A percentile compares a stretch with the other conserved stretches of the same genome.
Evolutionary conservation across 2,888 invertebrate genomes (phyloP).

Genomic region (Drosophila antonietae): DNA sequence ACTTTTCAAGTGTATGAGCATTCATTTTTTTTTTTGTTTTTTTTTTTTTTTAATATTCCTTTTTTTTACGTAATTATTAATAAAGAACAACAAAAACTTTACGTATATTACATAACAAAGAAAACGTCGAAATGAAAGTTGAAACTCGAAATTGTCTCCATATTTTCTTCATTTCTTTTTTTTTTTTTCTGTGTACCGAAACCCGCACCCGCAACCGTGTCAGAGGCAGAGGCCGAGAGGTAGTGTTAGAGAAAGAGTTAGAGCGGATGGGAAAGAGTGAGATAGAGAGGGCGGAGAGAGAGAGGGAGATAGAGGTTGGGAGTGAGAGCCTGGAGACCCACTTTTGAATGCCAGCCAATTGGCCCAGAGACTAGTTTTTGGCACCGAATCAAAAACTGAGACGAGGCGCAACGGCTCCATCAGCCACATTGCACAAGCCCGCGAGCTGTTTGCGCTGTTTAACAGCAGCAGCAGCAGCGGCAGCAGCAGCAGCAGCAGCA

Average conservation of each 20-base stretch:
- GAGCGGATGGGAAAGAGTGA: not conserved
- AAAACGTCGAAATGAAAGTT: slow-evolving; percentile 48
- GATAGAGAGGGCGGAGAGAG: not conserved
- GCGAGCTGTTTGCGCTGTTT: slow-evolving; percentile 51
- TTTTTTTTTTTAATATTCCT: slow-evolving; percentile 9
- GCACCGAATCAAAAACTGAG: slow-evolving; percentile 75
- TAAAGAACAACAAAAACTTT: slow-evolving; percentile 52
- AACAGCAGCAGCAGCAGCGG: slow-evolving; percentile 37
- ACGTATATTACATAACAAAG: slow-evolving; percentile 66
- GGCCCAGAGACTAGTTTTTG: slow-evolving; percentile 70
- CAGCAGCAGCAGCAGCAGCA: slow-evolving; percentile 19
- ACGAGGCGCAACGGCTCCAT: slow-evolving; percentile 33
- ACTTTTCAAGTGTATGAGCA: slow-evolving; percentile 84
- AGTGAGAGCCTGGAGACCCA: slow-evolving; percentile 28
- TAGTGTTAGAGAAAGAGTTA: slow-evolving; percentile 8
- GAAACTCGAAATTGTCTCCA: slow-evolving; percentile 43
- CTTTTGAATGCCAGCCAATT: slow-evolving; percentile 42
- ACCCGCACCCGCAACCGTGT: slow-evolving; percentile 21
- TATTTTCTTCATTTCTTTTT: slow-evolving; percentile 4
- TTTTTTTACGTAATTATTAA: slow-evolving; percentile 51
- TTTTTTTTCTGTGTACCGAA: slow-evolving; percentile 21
- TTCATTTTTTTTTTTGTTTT: slow-evolving; percentile 53
- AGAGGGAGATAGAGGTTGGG: not conserved
- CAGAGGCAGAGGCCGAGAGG: slow-evolving; percentile 13
- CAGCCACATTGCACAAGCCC: slow-evolving; percentile 60